Conservation (phyloP, 2,888 invertebrate genomes). For the Arge pagana region DNA sequence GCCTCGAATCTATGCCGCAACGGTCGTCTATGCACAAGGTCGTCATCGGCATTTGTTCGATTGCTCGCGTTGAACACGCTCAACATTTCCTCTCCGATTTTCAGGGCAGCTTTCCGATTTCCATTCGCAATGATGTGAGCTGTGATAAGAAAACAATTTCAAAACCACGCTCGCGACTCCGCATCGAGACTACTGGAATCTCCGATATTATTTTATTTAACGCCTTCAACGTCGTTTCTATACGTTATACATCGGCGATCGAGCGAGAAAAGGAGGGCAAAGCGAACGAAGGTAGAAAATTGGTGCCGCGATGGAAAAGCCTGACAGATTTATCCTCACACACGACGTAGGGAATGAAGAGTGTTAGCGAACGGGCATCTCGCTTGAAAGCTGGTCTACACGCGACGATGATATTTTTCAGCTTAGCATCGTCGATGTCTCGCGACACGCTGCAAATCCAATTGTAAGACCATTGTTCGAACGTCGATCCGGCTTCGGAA, state of each 20-base stretch:
- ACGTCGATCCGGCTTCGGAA: constrained; percentile 69
- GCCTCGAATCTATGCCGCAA: constrained; percentile 39
- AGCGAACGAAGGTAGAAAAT: not conserved
- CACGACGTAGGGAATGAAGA: constrained; percentile 77
- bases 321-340: constrained; percentile 41
- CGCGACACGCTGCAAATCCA: constrained; percentile 76
- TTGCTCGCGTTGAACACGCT: constrained; percentile 59
- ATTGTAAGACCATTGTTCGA: constrained; percentile 76
- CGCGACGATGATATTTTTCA: constrained; percentile 67
- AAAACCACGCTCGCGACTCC: not conserved
- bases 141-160: constrained; percentile 59
- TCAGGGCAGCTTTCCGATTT: constrained; percentile 51
- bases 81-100: constrained; percentile 63
- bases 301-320: not conserved
- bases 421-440: constrained; percentile 64
- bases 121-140: constrained; percentile 58
- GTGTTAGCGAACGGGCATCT: constrained; percentile 72
- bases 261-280: constrained; percentile 9
- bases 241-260: not conserved
- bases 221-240: not conserved
- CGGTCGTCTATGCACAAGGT: constrained; percentile 45
- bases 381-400: constrained; percentile 78
- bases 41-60: constrained; percentile 41
- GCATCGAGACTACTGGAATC: too few species aligned
- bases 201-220: too few species aligned